Evolutionary conservation across 1,140 invertebrate species (phyloP).

Genomic region (Glossosoma conforme): DNA sequence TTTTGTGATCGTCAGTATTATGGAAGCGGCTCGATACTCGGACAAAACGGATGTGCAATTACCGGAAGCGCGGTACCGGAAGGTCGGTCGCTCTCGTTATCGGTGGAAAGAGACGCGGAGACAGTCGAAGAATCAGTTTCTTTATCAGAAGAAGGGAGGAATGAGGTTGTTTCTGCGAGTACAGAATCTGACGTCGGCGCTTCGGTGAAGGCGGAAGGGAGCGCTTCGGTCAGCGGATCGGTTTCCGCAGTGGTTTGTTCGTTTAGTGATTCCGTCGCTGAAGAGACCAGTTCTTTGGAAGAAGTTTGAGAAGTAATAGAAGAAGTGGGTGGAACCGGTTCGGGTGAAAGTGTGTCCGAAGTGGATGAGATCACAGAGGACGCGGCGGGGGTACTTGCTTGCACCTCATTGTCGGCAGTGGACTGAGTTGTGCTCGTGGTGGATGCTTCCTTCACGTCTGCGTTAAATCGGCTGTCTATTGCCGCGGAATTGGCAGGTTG

Average conservation of each 20-base stretch:
- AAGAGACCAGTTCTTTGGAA: constrained; percentile 13
- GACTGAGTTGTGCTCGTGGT: constrained; percentile 8
- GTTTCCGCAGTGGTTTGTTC: constrained; percentile 12
- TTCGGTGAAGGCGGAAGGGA: background rate
- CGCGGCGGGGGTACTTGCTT: constrained; percentile 20
- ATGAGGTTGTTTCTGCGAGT: background rate
- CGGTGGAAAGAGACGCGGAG: constrained; percentile 10
- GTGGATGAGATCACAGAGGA: constrained; percentile 4
- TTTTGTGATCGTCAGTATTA: constrained; percentile 31
- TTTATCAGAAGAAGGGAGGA: constrained; percentile 3
- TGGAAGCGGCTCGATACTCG: constrained; percentile 10
- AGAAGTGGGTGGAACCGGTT: constrained; percentile 1
- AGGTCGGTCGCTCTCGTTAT: constrained; percentile 37
- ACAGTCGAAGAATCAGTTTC: constrained; percentile 1
- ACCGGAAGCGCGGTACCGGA: constrained; percentile 38
- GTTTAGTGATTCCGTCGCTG: constrained; percentile 11
- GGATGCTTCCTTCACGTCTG: constrained; percentile 1
- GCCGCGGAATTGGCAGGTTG: background rate
- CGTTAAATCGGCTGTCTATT: constrained; percentile 13
- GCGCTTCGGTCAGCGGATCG: background rate
- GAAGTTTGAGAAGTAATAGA: constrained; percentile 9
- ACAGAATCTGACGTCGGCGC: background rate
- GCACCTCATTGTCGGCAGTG: constrained; percentile 24
- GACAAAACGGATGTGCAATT: constrained; percentile 38
- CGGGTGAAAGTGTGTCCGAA: constrained; percentile 1